These are phyloP conservation scores for Holothuria scabra DNA, from an alignment of 53 echinoderm and acorn worm genomes.

Conservation along the genomic window DNA sequence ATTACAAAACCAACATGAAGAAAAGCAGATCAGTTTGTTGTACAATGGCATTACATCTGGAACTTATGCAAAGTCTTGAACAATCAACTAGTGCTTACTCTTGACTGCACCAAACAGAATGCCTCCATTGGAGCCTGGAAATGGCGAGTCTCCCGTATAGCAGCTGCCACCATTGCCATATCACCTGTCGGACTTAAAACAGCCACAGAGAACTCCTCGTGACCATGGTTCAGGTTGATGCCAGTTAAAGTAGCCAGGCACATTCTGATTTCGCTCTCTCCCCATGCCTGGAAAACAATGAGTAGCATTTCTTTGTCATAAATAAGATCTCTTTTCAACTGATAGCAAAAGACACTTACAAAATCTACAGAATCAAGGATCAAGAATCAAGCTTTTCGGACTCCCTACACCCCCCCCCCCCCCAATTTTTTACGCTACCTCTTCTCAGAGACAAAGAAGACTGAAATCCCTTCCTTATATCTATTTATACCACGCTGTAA, in stretches of 20 bases:
- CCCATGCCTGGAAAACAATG: neutral
- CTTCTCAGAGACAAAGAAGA: too few relatives aligned
- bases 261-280: neutral
- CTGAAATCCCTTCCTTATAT: too few relatives aligned
- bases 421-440: too few relatives aligned
- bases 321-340: too few relatives aligned
- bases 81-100: neutral
- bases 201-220: neutral
- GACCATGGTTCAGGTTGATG: conserved; percentile 18
- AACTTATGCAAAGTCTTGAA: neutral
- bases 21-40: neutral
- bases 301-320: neutral
- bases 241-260: neutral
- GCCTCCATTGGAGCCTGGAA: conserved; percentile 13
- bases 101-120: neutral
- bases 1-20: too few relatives aligned
- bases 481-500: too few relatives aligned
- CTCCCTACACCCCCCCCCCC: too few relatives aligned
- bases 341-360: neutral
- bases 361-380: neutral
- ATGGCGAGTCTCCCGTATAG: neutral
- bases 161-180: neutral
- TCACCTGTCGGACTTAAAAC: conserved; percentile 1
- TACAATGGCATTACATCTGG: neutral
- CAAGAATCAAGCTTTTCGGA: neutral